Conservation (phyloP, 2,888 invertebrate genomes). For the Ecliptopera silaceata region DNA sequence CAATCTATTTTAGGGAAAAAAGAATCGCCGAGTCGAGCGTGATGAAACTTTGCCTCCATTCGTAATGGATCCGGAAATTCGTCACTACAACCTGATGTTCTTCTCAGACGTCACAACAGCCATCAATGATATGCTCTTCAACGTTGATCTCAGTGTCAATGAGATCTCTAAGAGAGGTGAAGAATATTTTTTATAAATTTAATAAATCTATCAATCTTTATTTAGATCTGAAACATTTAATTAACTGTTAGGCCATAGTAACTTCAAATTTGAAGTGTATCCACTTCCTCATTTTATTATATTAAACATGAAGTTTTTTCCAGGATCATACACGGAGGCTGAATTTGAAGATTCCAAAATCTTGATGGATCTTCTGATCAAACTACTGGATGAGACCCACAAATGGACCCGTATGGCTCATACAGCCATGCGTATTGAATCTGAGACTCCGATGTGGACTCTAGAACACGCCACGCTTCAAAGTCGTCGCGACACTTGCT, state of each 20-base stretch:
- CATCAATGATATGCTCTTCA: conserved; percentile 4
- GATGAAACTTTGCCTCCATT: neutral
- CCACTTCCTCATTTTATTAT: too few relatives aligned
- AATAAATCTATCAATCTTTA: too few relatives aligned
- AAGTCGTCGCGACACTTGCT: conserved; percentile 92
- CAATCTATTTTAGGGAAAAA: conserved; percentile 3
- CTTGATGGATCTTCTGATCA: conserved; percentile 90
- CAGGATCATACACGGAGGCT: conserved; percentile 46
- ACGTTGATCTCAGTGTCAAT: neutral
- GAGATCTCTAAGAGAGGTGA: conserved; percentile 1
- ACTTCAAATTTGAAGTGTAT: too few relatives aligned
- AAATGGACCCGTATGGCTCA: conserved; percentile 86
- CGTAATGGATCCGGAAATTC: neutral
- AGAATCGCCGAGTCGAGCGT: neutral
- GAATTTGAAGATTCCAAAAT: conserved; percentile 87
- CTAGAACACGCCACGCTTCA: conserved; percentile 88
- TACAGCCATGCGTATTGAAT: conserved; percentile 91
- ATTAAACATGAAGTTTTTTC: too few relatives aligned
- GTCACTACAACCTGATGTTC: conserved; percentile 5
- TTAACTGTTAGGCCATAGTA: neutral
- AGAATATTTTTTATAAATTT: too few relatives aligned
- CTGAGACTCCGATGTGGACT: conserved; percentile 89
- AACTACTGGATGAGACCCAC: conserved; percentile 88
- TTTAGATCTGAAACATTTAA: too few relatives aligned
- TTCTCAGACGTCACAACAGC: neutral